Evolutionary conservation across 2,113 vertebrate species (phyloP).

Genomic region (Circaetus gallicus): DNA sequence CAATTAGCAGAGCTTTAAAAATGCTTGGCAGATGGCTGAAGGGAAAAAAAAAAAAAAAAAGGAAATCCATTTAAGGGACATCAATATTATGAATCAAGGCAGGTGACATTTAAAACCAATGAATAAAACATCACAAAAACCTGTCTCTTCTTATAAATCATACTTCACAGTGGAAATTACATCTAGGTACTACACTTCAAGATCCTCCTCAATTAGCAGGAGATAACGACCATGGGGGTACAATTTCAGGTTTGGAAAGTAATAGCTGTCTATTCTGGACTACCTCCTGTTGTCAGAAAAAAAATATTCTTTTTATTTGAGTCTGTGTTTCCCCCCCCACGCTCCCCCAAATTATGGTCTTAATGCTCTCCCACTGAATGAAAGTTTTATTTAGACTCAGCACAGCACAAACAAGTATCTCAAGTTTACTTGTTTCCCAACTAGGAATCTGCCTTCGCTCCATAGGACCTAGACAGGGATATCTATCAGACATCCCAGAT

Average conservation of each 20-base stretch:
- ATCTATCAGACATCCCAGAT: background rate
- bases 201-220: background rate
- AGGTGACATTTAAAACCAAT: conserved; percentile 63
- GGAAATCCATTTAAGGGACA: conserved; percentile 32
- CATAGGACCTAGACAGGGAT: background rate
- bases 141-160: conserved; percentile 11
- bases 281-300: background rate
- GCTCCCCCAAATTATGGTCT: background rate
- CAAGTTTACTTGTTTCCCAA: background rate
- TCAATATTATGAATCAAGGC: conserved; percentile 40
- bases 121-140: conserved; percentile 53
- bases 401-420: background rate
- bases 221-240: background rate
- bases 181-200: background rate
- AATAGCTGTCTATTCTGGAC: background rate
- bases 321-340: background rate
- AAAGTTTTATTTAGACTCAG: background rate
- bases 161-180: background rate
- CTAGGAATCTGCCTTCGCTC: background rate
- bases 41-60: background rate
- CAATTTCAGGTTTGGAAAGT: background rate
- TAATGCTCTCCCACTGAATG: background rate
- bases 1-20: conserved; percentile 40
- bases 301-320: background rate
- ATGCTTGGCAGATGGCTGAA: conserved; percentile 36